These are phyloP conservation scores for Pseudochirops corinnae DNA, from an alignment of 2,797 vertebrate species.

Conservation along the genomic window DNA sequence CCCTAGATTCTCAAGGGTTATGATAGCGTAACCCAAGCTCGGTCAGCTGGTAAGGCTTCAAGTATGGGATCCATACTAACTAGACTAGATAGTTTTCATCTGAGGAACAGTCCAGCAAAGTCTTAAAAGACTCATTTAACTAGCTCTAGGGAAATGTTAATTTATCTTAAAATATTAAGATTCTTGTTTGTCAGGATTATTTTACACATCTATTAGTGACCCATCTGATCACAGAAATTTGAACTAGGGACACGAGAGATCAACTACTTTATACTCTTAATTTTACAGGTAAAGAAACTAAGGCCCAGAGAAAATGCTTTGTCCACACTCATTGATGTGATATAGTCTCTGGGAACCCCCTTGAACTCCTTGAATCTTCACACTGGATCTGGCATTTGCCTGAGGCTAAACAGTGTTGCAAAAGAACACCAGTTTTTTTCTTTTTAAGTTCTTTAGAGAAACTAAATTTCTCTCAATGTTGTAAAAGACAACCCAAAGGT, in stretches of 20 bases:
- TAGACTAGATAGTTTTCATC: background rate
- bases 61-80: background rate
- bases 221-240: background rate
- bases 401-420: too few relatives aligned
- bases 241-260: background rate
- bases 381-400: too few relatives aligned
- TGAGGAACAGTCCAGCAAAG: background rate
- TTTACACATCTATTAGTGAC: background rate
- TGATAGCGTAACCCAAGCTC: background rate
- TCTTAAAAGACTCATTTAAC: background rate
- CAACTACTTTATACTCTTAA: conserved; percentile 20
- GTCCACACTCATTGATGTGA: background rate
- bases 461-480: too few relatives aligned
- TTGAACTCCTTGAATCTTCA: too few relatives aligned
- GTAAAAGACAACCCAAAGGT: too few relatives aligned
- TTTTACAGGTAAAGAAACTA: conserved; percentile 35
- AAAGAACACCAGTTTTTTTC: too few relatives aligned
- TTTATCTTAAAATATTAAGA: background rate
- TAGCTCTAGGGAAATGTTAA: background rate
- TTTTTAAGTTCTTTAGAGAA: too few relatives aligned
- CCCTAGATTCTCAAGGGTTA: background rate
- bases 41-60: background rate
- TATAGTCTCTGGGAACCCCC: too few relatives aligned
- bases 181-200: background rate
- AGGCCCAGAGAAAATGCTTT: conserved; percentile 23